These are phyloP conservation scores for Acropternis orthonyx DNA, from an alignment of 2,797 vertebrate species.

Conservation along the genomic window DNA sequence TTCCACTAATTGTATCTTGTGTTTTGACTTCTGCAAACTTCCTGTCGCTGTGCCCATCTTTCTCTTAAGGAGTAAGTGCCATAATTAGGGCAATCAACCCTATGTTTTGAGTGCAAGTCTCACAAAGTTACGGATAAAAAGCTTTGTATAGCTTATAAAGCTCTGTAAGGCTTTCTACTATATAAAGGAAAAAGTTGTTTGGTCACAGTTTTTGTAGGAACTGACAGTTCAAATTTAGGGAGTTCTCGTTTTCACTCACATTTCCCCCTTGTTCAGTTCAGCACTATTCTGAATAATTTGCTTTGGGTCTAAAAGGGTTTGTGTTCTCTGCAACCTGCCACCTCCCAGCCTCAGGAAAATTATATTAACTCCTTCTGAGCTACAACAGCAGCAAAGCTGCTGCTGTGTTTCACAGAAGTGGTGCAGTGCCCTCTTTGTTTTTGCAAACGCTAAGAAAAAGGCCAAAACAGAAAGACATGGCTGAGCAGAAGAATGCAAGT, in stretches of 20 bases:
- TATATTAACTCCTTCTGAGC: background rate
- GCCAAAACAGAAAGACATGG: background rate
- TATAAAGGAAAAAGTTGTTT: background rate
- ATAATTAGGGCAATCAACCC: background rate
- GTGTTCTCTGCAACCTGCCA: background rate
- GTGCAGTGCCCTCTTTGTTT: background rate
- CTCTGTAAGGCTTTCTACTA: background rate
- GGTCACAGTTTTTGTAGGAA: background rate
- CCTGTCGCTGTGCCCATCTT: constrained; percentile 71
- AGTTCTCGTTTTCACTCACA: constrained; percentile 29
- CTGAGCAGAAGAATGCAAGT: background rate
- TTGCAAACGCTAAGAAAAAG: background rate
- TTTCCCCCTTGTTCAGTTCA: background rate
- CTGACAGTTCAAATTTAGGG: background rate
- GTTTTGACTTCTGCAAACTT: constrained; percentile 73
- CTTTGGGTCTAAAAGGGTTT: background rate
- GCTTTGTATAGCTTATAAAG: background rate
- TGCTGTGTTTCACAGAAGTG: background rate
- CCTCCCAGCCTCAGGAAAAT: background rate
- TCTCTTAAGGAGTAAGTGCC: constrained; percentile 55
- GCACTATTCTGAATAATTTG: background rate
- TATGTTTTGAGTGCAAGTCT: background rate
- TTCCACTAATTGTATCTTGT: constrained; percentile 62
- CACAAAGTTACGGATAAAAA: background rate
- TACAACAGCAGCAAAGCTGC: background rate